Conservation (phyloP, 2,888 invertebrate genomes). For the Germaria angustata region DNA sequence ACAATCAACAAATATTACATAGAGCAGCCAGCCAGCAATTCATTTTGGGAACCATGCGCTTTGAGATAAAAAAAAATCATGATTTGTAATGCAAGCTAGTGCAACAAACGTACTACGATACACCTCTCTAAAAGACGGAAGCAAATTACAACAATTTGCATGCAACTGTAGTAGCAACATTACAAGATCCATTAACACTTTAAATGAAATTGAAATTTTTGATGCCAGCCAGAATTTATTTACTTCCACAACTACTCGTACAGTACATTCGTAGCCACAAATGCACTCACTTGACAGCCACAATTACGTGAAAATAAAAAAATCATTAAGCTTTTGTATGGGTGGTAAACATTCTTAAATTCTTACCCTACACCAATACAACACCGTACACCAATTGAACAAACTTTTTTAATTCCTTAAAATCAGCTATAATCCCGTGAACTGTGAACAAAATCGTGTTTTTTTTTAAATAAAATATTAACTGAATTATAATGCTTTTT, state of each 20-base stretch:
- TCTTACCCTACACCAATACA: not conserved
- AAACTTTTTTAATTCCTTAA: no score
- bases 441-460: no score
- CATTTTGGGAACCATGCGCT: slow-evolving; percentile 41
- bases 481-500: no score
- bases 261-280: not conserved
- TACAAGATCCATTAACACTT: slow-evolving; percentile 63
- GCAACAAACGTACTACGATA: slow-evolving; percentile 47
- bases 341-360: not conserved
- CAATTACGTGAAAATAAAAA: not conserved
- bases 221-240: slow-evolving; percentile 55
- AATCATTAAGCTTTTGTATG: not conserved
- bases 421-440: no score
- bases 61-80: slow-evolving; percentile 42
- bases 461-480: no score
- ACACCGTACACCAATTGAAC: no score
- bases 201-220: slow-evolving; percentile 64
- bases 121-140: slow-evolving; percentile 56
- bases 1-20: slow-evolving; percentile 1
- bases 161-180: slow-evolving; percentile 56
- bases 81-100: slow-evolving; percentile 49
- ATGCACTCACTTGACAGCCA: not conserved
- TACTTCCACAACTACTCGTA: not conserved
- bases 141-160: slow-evolving; percentile 63
- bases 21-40: slow-evolving; percentile 20